Conservation (phyloP, 2,888 invertebrate genomes). For the Oscheius sp. region DNA sequence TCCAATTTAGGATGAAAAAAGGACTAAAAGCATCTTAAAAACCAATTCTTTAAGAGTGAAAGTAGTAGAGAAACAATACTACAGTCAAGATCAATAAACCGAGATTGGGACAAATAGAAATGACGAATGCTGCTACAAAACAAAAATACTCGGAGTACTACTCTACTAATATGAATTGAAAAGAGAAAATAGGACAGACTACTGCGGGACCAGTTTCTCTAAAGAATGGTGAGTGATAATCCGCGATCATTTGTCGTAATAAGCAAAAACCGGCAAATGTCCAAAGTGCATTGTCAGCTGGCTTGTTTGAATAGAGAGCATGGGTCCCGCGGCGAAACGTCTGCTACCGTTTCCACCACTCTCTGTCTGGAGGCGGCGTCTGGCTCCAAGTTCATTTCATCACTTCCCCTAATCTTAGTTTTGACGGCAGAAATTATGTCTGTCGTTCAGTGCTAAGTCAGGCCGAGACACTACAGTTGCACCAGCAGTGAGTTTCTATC, state of each 20-base stretch:
- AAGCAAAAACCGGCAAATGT: neutral
- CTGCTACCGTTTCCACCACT: slow-evolving; percentile 2
- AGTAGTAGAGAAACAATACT: too few relatives aligned
- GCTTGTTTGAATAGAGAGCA: slow-evolving; percentile 10
- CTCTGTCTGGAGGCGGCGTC: slow-evolving; percentile 8
- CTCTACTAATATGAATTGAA: too few relatives aligned
- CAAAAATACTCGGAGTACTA: too few relatives aligned
- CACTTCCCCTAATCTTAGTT: slow-evolving; percentile 17
- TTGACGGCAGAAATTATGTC: slow-evolving; percentile 14
- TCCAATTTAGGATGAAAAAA: too few relatives aligned
- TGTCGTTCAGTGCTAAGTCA: slow-evolving; percentile 31
- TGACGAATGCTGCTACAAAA: too few relatives aligned
- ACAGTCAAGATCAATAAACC: too few relatives aligned
- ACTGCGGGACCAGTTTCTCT: too few relatives aligned
- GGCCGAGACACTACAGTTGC: neutral
- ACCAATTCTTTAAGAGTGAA: too few relatives aligned
- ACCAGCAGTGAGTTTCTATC: slow-evolving; percentile 7
- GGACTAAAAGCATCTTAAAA: too few relatives aligned
- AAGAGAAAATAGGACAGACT: too few relatives aligned
- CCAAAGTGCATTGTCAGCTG: slow-evolving; percentile 21
- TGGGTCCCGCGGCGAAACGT: slow-evolving; percentile 7
- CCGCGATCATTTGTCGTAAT: neutral
- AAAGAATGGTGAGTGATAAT: too few relatives aligned
- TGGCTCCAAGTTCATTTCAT: neutral
- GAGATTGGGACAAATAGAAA: too few relatives aligned